phyloP scores from a whole-genome alignment of 2,113 vertebrate species.

The Tor tambroides region DNA sequence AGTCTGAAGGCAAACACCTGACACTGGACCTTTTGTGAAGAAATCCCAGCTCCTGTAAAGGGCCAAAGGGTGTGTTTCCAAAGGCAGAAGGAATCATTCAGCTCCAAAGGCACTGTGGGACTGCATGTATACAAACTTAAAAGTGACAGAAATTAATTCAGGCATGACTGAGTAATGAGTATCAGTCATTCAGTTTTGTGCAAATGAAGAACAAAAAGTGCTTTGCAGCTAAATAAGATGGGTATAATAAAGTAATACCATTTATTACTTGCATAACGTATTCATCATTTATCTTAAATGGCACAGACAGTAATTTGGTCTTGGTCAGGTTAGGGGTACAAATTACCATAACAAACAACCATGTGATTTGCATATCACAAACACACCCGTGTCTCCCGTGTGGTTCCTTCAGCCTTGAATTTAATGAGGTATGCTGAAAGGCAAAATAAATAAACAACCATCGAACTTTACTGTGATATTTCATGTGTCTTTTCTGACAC shows the following conservation, averaged over 20 bases:
- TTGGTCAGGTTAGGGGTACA: not conserved
- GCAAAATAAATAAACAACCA: conserved; percentile 2
- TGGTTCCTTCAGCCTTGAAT: not conserved
- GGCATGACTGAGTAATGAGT: not conserved
- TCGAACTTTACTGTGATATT: not conserved
- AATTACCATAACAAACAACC: not conserved
- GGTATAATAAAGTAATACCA: not conserved
- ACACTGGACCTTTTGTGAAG: conserved; percentile 15
- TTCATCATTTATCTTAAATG: conserved; percentile 1
- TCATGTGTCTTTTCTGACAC: not conserved
- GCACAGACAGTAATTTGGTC: conserved; percentile 16
- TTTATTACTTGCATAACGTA: not conserved
- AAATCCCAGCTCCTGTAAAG: not conserved
- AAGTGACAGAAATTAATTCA: not conserved
- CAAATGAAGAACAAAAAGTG: not conserved
- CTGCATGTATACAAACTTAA: not conserved
- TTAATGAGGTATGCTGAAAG: conserved; percentile 22
- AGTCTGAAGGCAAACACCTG: conserved; percentile 3
- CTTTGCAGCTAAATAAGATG: not conserved
- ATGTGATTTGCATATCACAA: conserved; percentile 38
- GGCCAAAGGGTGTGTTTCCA: not conserved
- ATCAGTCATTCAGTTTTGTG: not conserved
- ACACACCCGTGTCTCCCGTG: not conserved
- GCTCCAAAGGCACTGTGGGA: not conserved
- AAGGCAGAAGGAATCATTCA: not conserved